Percentiles rank a stretch among this genome's conserved stretches.
Evolutionary conservation across 2,888 invertebrate species (phyloP).

Genomic region (Odontomyia ornata): DNA sequence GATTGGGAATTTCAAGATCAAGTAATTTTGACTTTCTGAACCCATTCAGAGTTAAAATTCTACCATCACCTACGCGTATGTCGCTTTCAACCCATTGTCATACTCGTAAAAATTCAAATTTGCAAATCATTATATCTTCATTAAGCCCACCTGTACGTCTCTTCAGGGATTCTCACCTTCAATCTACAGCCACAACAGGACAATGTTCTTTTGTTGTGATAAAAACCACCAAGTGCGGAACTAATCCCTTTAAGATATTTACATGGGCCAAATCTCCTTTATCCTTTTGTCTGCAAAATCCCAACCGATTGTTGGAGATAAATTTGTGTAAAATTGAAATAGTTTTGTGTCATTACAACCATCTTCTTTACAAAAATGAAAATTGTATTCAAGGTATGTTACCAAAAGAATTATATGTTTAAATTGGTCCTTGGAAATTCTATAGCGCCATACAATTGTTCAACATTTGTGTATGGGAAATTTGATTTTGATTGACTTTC

Average conservation of each 20-base stretch:
- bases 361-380: not conserved
- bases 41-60: no score
- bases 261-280: not conserved
- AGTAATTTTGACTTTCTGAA: no score
- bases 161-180: not conserved
- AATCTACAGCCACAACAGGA: not conserved
- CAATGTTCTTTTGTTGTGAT: slow-evolving; percentile 13
- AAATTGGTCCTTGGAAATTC: no score
- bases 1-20: no score
- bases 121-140: slow-evolving; percentile 11
- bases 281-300: slow-evolving; percentile 27
- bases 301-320: slow-evolving; percentile 11
- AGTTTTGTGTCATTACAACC: slow-evolving; percentile 2
- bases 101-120: no score
- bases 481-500: not conserved
- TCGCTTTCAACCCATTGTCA: no score
- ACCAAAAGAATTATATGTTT: not conserved
- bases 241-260: slow-evolving; percentile 6
- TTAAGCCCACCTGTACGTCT: not conserved
- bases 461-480: not conserved
- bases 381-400: not conserved
- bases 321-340: slow-evolving; percentile 41
- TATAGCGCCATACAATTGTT: not conserved
- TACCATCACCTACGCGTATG: no score
- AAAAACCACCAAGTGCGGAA: slow-evolving; percentile 30